Base-by-base conservation (phyloP, 2,113 vertebrate genomes). In the Tragelaphus buxtoni region DNA sequence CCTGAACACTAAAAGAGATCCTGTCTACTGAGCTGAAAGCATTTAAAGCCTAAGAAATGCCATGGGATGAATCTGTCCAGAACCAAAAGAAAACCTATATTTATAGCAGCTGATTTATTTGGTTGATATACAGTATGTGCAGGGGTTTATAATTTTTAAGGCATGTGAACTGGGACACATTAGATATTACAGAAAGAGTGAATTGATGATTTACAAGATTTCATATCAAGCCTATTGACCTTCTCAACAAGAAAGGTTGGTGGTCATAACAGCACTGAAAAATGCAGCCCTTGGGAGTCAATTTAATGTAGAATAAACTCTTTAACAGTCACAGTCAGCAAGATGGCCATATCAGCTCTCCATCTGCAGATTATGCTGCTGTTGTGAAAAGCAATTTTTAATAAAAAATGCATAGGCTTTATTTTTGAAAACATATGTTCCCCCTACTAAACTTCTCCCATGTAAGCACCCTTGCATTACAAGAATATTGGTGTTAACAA, bases 231-330 rank as follows among this genome's bases (percentile, higher is more conserved):
- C 95, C 97, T 98, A 97, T 98, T 99, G 99, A 99, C 99, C 98
- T 98, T 99, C 98, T 98, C 98, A 98, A 98, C 98, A 98, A 98
- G 98, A 98, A 98, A 98, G 97, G 97, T 98, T 98, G 98, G 97
- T 97, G 96, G 85, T 94, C 97, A 49, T 97, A 98, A 98, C 76
- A 82, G 97, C 90, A 79, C 86, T 98, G 98, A 99, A 98, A 99
- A 99, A 98, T 98, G 98, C 98, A 98, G 98, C 98, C 98, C 98
- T 95, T 7, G 92, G 98, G 98, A 99, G 95, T 98, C 95, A 98
- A 98, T 98, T 98, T 98, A 99, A 98, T 98, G 98, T 98, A 97
- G 98, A 98, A 98, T 98, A 98, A 99, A 98, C 98, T 98, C 97
- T 98, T 98, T 97, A 98, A 98, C 98, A 98, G 97, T 97, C 94